Evolutionary conservation across 2,888 invertebrate genomes (phyloP).

Genomic region (Drosophila cognata): DNA sequence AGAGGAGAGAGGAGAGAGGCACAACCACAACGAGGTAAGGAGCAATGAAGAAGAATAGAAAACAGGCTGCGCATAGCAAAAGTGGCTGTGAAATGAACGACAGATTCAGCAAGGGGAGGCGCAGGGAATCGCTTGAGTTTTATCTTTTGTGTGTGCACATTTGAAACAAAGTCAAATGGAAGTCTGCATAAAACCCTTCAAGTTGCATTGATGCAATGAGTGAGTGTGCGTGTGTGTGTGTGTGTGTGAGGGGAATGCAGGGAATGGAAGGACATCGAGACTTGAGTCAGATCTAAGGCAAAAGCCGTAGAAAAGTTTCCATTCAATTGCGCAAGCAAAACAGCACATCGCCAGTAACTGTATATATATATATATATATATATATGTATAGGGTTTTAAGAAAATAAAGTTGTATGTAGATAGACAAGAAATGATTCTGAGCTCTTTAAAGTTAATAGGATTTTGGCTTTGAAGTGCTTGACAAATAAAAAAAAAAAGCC

Average conservation of each 20-base stretch:
- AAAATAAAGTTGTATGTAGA: not conserved
- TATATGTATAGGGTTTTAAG: slow-evolving; percentile 2
- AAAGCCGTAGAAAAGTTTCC: slow-evolving; percentile 50
- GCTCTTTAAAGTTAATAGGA: slow-evolving; percentile 36
- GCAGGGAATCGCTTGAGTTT: slow-evolving; percentile 7
- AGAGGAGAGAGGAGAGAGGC: not conserved
- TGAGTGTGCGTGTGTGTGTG: not conserved
- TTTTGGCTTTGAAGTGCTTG: slow-evolving; percentile 30
- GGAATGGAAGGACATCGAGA: not conserved
- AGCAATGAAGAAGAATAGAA: slow-evolving; percentile 34
- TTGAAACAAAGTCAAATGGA: slow-evolving; percentile 71
- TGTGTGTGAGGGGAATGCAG: not conserved
- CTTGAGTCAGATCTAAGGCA: slow-evolving; percentile 22
- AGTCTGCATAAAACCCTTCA: slow-evolving; percentile 70
- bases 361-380: slow-evolving; percentile 6
- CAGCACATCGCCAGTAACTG: slow-evolving; percentile 12
- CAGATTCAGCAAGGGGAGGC: not conserved
- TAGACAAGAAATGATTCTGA: slow-evolving; percentile 16
- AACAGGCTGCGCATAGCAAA: slow-evolving; percentile 30
- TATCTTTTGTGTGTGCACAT: slow-evolving; percentile 52
- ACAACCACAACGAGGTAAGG: slow-evolving; percentile 56
- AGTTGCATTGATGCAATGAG: slow-evolving; percentile 53
- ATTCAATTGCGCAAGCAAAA: slow-evolving; percentile 51
- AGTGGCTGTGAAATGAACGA: slow-evolving; percentile 72
- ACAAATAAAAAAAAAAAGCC: slow-evolving; percentile 9